These are phyloP conservation scores for Maccullochella peelii DNA, from an alignment of 2,113 vertebrate species.

Conservation along the genomic window DNA sequence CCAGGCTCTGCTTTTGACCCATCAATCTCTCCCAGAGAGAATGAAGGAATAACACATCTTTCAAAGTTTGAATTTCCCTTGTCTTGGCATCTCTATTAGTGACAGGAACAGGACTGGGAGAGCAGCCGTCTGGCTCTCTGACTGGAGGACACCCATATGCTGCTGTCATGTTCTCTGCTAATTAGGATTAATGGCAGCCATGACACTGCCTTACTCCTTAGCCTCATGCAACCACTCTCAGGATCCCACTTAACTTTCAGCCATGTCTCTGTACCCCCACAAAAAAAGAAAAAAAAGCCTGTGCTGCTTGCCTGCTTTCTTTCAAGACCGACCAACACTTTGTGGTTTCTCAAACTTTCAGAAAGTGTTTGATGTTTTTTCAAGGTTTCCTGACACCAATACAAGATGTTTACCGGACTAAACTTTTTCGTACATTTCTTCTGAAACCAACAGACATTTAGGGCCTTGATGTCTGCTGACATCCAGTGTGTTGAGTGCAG, in stretches of 20 bases:
- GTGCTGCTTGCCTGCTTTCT: slow-evolving; percentile 27
- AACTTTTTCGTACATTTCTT: slow-evolving; percentile 35
- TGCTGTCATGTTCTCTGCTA: slow-evolving; percentile 76
- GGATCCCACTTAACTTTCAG: slow-evolving; percentile 44
- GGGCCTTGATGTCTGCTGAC: slow-evolving; percentile 20
- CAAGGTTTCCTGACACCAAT: slow-evolving; percentile 38
- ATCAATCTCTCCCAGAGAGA: slow-evolving; percentile 64
- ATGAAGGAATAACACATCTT: slow-evolving; percentile 48
- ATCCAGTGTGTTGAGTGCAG: not conserved
- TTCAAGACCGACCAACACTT: slow-evolving; percentile 33
- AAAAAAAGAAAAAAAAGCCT: not conserved
- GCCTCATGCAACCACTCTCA: slow-evolving; percentile 38
- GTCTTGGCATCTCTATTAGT: slow-evolving; percentile 51
- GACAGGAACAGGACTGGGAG: slow-evolving; percentile 52
- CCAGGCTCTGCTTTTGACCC: slow-evolving; percentile 23
- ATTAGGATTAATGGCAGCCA: slow-evolving; percentile 79
- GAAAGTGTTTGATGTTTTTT: slow-evolving; percentile 53
- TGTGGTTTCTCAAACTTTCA: slow-evolving; percentile 30
- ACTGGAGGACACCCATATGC: slow-evolving; percentile 68
- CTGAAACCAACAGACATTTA: slow-evolving; percentile 16
- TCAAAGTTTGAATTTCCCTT: slow-evolving; percentile 52
- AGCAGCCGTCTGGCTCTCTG: slow-evolving; percentile 43
- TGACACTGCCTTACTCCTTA: slow-evolving; percentile 50
- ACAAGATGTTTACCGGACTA: slow-evolving; percentile 19
- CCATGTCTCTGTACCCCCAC: not conserved